These are phyloP conservation scores for Herminia tarsipennalis DNA, from an alignment of 2,888 invertebrate genomes.

Conservation along the genomic window DNA sequence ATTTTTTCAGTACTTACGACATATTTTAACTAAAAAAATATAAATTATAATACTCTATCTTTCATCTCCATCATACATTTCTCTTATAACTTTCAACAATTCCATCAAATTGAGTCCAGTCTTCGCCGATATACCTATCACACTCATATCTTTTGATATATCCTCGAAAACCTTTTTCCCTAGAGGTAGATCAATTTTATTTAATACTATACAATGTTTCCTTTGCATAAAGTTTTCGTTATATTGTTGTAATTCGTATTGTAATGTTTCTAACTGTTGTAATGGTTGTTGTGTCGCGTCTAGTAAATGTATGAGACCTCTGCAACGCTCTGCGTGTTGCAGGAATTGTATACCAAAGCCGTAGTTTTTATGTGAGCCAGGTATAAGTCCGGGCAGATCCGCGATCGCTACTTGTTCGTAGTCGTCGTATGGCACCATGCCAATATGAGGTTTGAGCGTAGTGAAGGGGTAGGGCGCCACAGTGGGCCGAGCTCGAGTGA, in stretches of 20 bases:
- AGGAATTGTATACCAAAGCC: slow-evolving; percentile 94
- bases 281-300: slow-evolving; percentile 91
- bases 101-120: slow-evolving; percentile 89
- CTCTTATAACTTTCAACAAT: slow-evolving; percentile 87
- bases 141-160: slow-evolving; percentile 69
- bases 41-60: no score
- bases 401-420: slow-evolving; percentile 89
- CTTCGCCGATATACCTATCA: slow-evolving; percentile 94
- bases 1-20: no score
- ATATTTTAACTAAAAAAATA: no score
- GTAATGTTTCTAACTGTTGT: slow-evolving; percentile 87
- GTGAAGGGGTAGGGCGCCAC: slow-evolving; percentile 98
- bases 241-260: slow-evolving; percentile 86
- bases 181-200: slow-evolving; percentile 93
- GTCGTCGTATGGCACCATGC: slow-evolving; percentile 94
- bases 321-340: slow-evolving; percentile 96
- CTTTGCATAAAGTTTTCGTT: slow-evolving; percentile 86
- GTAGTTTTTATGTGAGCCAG: slow-evolving; percentile 93
- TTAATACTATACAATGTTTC: slow-evolving; percentile 92
- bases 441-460: slow-evolving; percentile 87
- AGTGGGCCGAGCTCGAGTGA: slow-evolving; percentile 94
- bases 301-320: slow-evolving; percentile 92
- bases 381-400: slow-evolving; percentile 87
- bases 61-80: slow-evolving; percentile 87
- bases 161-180: slow-evolving; percentile 83